Base-by-base conservation (phyloP, 2,797 vertebrate species). In the Enteromius trimaculatus region DNA sequence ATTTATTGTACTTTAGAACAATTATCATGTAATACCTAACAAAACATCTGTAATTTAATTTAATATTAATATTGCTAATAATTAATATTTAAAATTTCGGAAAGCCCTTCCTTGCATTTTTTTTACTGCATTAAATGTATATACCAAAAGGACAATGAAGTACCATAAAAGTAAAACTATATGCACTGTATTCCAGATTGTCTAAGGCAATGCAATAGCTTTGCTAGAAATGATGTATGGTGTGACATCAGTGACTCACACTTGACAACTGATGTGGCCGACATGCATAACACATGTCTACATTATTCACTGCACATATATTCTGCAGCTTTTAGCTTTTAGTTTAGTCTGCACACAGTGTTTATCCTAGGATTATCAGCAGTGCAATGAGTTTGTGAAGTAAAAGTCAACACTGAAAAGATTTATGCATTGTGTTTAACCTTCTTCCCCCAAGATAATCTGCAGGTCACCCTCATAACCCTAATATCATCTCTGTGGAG, bases 391-490 rank as follows among this genome's bases (percentile, higher is more conserved):
- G 44, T 77, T 82, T 79, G 58, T 78, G 31, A 51, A 21, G 19
- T 31, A 58, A 8, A 70, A 23, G 49, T 66, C 37, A 34, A 26
- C 60, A 81, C 13, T 42, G 11, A 81, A 68, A 37, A 53, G 7
- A 64, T 85, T 55, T 23, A 31, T 62, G 34, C 10, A 44, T 42
- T 82, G 68, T 47, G 66, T 74, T 82, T 34, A 66, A 77, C 75
- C 79, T 71, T 31, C 66, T 82, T 66, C 19, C 31, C 66, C 26
- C 65, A 77, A 26, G 62, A 65, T 69, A 26, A 69, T 77, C 47
- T 23, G n/a, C 16, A 34, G 26, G 37, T 72, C 44, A 70, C 23
- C 58, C 19, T 29, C 80, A 55, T 78, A 66, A 60, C n/a, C 66
- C 14, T 72, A 34, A 74, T 47, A 42, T 80, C 16, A 58, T 70